These are phyloP conservation scores for Bucorvus abyssinicus DNA, from an alignment of 2,797 vertebrate species.

Conservation along the genomic window DNA sequence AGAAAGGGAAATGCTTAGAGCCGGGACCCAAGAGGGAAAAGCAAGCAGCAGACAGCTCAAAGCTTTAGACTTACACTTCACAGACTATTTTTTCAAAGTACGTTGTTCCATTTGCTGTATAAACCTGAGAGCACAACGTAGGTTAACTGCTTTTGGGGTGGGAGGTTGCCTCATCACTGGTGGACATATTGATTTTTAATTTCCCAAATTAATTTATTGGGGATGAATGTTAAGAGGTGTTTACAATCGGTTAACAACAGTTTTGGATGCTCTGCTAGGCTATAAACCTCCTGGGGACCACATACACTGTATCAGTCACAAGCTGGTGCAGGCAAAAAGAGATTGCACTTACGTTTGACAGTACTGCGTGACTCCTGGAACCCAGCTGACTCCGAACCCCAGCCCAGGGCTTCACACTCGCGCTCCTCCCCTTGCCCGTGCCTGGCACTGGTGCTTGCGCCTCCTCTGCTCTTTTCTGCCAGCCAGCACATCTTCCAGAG, in stretches of 20 bases:
- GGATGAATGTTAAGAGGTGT: background rate
- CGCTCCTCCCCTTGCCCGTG: constrained; percentile 69
- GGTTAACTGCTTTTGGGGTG: background rate
- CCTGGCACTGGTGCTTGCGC: constrained; percentile 57
- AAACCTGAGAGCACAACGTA: background rate
- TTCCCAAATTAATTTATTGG: background rate
- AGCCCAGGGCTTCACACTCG: constrained; percentile 85
- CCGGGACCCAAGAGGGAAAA: background rate
- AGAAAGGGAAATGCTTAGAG: background rate
- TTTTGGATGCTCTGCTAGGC: background rate
- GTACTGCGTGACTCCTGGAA: constrained; percentile 95
- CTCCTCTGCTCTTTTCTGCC: constrained; percentile 77
- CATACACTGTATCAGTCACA: rapidly evolving
- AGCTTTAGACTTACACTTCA: background rate
- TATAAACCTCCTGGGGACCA: background rate
- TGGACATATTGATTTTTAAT: background rate
- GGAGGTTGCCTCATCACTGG: background rate
- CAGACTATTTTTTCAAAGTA: background rate
- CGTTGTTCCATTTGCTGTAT: rapidly evolving
- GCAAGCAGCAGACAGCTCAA: background rate
- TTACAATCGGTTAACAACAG: background rate
- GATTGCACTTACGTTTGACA: constrained; percentile 90
- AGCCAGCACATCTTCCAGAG: constrained; percentile 93
- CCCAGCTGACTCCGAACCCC: constrained; percentile 89
- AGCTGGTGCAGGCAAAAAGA: background rate